phyloP scores from a whole-genome alignment of 2,113 vertebrate species.

The Bungarus multicinctus region DNA sequence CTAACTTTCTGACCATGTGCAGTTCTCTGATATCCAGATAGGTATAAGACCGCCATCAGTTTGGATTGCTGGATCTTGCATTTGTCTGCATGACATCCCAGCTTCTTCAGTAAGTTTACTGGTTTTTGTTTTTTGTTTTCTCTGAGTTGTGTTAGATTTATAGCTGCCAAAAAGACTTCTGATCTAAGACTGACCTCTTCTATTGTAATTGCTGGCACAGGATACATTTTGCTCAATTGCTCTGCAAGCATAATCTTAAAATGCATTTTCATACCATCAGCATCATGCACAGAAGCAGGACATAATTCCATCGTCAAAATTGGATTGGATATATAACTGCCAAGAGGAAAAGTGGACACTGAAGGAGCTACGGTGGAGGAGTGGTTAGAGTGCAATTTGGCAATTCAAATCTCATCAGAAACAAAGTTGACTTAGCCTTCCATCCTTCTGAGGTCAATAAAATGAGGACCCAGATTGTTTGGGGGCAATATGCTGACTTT shows the following conservation, averaged over 20 bases:
- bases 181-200: background rate
- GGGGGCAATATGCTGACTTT: no score
- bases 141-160: background rate
- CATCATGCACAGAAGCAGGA: no score
- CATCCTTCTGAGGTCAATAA: no score
- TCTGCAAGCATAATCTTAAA: background rate
- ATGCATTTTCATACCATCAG: background rate
- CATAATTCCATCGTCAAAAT: background rate
- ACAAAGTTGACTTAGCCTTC: no score
- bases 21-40: background rate
- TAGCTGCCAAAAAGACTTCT: background rate
- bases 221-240: background rate
- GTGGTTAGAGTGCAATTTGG: no score
- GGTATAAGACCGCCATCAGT: background rate
- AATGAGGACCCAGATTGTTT: no score
- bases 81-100: background rate
- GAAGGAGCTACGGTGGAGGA: no score
- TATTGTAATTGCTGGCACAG: background rate
- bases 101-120: background rate
- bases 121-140: background rate
- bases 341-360: background rate
- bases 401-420: no score
- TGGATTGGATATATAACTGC: background rate
- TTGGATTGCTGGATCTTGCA: background rate
- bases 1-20: background rate